Conservation (phyloP, 1,140 invertebrate genomes). For the Pogonomyrmex californicus region DNA sequence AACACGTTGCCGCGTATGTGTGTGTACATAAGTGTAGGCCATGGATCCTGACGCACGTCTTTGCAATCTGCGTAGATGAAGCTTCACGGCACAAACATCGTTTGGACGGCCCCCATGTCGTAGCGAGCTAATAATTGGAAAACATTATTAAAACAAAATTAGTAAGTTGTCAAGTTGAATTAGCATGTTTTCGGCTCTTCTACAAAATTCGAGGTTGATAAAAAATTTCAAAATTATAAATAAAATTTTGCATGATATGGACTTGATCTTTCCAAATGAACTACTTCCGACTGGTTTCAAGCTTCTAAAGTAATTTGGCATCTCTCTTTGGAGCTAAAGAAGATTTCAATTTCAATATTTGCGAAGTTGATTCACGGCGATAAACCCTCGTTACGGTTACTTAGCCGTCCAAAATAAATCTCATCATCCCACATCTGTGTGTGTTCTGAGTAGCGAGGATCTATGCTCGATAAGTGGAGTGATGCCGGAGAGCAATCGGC, state of each 20-base stretch:
- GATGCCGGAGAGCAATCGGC: background rate
- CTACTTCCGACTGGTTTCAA: background rate
- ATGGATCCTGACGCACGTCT: conserved; percentile 55
- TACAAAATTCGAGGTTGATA: background rate
- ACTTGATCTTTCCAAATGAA: background rate
- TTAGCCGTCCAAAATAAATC: conserved; percentile 25
- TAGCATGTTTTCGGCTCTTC: background rate
- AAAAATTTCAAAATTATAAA: background rate
- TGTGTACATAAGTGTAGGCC: conserved; percentile 58
- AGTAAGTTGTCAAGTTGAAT: conserved; percentile 15
- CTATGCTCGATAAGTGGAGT: background rate
- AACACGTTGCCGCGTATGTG: background rate
- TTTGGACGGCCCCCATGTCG: conserved; percentile 10
- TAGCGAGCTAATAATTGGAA: background rate
- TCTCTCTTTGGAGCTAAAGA: background rate
- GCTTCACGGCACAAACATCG: conserved; percentile 29
- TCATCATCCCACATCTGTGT: conserved; percentile 39
- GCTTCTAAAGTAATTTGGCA: background rate
- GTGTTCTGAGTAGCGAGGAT: conserved; percentile 7
- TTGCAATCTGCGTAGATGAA: conserved; percentile 40
- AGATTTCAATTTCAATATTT: conserved; percentile 10
- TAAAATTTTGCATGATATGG: background rate
- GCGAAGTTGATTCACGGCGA: conserved; percentile 8
- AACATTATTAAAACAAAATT: background rate
- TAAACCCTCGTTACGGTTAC: conserved; percentile 17